A percentile compares a stretch with the other conserved stretches of the same genome.
Conservation (phyloP, 2,113 vertebrate species). For the Ramphastos sulfuratus region DNA sequence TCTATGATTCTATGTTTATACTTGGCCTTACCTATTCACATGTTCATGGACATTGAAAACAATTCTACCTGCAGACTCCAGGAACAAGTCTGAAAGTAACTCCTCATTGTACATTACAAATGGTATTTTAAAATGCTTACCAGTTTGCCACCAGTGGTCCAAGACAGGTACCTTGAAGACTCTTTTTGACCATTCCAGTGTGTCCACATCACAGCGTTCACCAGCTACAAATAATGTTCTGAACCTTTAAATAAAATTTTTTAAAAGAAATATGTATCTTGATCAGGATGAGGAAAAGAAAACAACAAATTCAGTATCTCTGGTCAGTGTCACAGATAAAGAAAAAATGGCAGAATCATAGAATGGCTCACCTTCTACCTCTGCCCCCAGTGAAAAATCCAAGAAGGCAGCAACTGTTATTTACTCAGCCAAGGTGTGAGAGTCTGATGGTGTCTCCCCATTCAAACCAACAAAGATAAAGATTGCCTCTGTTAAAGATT, state of each 20-base stretch:
- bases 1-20: neutral
- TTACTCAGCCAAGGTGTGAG: no score
- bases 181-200: slow-evolving; percentile 90
- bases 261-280: neutral
- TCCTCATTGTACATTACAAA: neutral
- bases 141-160: slow-evolving; percentile 99
- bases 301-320: neutral
- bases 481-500: no score
- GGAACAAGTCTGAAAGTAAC: neutral
- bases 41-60: neutral
- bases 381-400: no score
- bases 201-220: slow-evolving; percentile 93
- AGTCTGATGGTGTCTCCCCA: no score
- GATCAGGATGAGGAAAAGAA: neutral
- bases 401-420: no score
- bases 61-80: neutral
- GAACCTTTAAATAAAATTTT: slow-evolving; percentile 75
- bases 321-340: neutral
- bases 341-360: neutral
- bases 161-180: slow-evolving; percentile 92
- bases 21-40: neutral
- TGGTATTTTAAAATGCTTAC: slow-evolving; percentile 68
- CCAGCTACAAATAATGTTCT: slow-evolving; percentile 90
- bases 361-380: no score
- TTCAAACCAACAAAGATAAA: no score